A percentile compares a stretch with the other conserved stretches of the same genome.
phyloP scores from a whole-genome alignment of 1,140 invertebrate genomes.

The Drosophila bipectinata region DNA sequence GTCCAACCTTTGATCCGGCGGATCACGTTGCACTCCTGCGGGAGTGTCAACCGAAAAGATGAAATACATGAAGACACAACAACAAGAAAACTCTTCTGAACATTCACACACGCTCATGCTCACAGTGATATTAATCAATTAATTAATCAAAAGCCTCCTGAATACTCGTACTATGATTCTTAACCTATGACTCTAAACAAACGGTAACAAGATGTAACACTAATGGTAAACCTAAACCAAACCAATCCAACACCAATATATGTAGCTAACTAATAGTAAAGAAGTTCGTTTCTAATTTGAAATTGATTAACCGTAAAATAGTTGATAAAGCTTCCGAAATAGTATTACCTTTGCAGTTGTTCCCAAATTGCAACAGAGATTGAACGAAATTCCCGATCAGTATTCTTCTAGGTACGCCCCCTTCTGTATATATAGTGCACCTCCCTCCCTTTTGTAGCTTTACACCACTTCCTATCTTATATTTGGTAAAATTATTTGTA shows the following conservation, averaged over 20 bases:
- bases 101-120: constrained; percentile 84
- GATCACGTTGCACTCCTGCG: constrained; percentile 16
- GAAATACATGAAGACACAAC: constrained; percentile 64
- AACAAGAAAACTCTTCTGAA: constrained; percentile 78
- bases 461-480: constrained; percentile 79
- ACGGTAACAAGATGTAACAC: constrained; percentile 71
- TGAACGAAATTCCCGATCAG: constrained; percentile 34
- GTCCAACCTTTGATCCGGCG: constrained; percentile 41
- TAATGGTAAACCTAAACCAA: constrained; percentile 65
- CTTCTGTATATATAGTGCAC: constrained; percentile 69
- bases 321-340: constrained; percentile 53
- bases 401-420: constrained; percentile 41
- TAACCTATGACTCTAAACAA: constrained; percentile 72
- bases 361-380: constrained; percentile 38
- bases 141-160: constrained; percentile 65
- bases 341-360: constrained; percentile 39
- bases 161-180: constrained; percentile 68
- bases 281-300: constrained; percentile 72
- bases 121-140: constrained; percentile 80
- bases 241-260: constrained; percentile 59
- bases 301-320: constrained; percentile 72
- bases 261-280: constrained; percentile 82
- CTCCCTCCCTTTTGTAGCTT: constrained; percentile 63
- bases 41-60: constrained; percentile 19
- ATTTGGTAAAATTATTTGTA: constrained; percentile 84